Evolutionary conservation across 2,888 invertebrate genomes (phyloP), one percentile per base, ranked within the genome.

Genomic region (Geotrupes spiniger): DNA sequence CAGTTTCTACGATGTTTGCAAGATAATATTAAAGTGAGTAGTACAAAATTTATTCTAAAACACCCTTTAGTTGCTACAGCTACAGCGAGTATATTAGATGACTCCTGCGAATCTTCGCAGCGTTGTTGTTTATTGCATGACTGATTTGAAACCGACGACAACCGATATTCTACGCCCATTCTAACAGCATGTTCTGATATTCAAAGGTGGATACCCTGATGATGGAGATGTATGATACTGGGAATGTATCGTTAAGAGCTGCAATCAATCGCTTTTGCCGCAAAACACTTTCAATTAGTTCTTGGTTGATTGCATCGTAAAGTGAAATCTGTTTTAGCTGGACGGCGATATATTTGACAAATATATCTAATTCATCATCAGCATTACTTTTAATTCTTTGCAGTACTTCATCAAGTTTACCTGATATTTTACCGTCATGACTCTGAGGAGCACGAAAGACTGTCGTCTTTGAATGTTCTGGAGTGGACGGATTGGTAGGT

Each of bases 1-100:
- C 49, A 51, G 58, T 57, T 46, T 57, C 26, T 56, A 46, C 39
- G 39, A 41, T 26, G 29, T 38, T 46, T 55, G 37, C 42, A 55
- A 48, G 48, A 54, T 51, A 45, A 4, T 50, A 52, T 54, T 43
- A 52, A 49, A 36, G 44, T 47, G 40, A 53, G 36, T 29, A 40
- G 29, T 36, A 42, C 12, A n/a, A n/a, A 38, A 8, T 12, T 29
- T 37, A 43, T 29, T 36, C 10, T 5, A 10, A 5, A 33, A 33
- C 14, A 33, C 36, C 2, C 3, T 33, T 33, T 33, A 33, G 36
- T 33, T 11, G 12, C 12, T 14, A 15, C 36, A 42, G 33, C 42
- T 42, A 28, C 10, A 31, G 29, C n/a, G 16, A 42, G 15, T 42
- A 42, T 42, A 9, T 42, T 42, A 42, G 17, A 42, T 42, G 42